phyloP scores from a whole-genome alignment of 2,888 invertebrate genomes.

The Xanthorhoe designata region DNA sequence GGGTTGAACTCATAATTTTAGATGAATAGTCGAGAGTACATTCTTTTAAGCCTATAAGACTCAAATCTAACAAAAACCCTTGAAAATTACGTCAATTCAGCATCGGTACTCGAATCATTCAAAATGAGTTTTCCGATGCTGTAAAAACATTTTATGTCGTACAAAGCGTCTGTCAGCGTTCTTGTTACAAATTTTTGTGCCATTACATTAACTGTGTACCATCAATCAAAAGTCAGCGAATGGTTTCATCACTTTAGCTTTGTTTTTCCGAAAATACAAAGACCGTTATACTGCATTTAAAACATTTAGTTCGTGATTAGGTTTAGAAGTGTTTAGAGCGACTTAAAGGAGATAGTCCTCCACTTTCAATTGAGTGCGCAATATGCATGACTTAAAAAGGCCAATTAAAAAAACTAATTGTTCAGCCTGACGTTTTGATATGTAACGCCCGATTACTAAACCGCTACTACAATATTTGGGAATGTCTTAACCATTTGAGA shows the following conservation, averaged over 20 bases:
- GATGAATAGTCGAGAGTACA: background rate
- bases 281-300: background rate
- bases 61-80: background rate
- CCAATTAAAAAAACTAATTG: too few relatives aligned
- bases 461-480: too few relatives aligned
- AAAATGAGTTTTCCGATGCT: conserved; percentile 18
- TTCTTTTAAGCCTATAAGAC: background rate
- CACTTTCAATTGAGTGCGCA: too few relatives aligned
- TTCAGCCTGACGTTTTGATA: too few relatives aligned
- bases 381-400: too few relatives aligned
- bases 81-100: background rate
- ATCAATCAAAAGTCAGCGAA: conserved; percentile 61
- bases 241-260: conserved; percentile 52
- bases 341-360: too few relatives aligned
- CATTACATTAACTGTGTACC: conserved; percentile 48
- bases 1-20: too few relatives aligned
- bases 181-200: conserved; percentile 44
- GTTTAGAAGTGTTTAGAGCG: too few relatives aligned
- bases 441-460: too few relatives aligned
- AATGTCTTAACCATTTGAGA: too few relatives aligned
- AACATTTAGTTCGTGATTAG: too few relatives aligned
- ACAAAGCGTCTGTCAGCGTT: conserved; percentile 30
- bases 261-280: background rate
- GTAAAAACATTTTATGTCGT: conserved; percentile 18
- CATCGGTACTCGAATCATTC: conserved; percentile 3